phyloP scores from a whole-genome alignment of 2,888 invertebrate genomes.

The Macropis europaea region DNA sequence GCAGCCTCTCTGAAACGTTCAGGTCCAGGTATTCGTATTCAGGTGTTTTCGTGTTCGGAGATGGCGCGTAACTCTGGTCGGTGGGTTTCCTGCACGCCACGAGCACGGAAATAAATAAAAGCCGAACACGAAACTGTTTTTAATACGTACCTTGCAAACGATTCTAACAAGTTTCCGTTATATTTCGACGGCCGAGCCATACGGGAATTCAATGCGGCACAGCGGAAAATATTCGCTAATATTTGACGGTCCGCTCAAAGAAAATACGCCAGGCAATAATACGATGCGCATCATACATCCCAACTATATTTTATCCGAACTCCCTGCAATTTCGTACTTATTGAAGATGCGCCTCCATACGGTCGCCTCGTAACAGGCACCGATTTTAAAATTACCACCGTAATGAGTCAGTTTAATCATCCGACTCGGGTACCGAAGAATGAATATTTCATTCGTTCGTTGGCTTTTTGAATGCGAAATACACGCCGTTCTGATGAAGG shows the following conservation, averaged over 20 bases:
- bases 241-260: slow-evolving; percentile 29
- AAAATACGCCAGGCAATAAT: slow-evolving; percentile 5
- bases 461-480: background rate
- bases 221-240: slow-evolving; percentile 24
- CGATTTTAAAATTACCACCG: slow-evolving; percentile 21
- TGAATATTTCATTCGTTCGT: background rate
- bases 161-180: background rate
- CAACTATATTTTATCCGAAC: slow-evolving; percentile 1
- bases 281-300: slow-evolving; percentile 2
- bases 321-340: slow-evolving; percentile 8
- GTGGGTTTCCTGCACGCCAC: slow-evolving; percentile 2
- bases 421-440: background rate
- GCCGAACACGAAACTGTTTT: slow-evolving; percentile 17
- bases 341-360: slow-evolving; percentile 4
- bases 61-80: background rate
- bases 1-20: slow-evolving; percentile 62
- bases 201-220: slow-evolving; percentile 10
- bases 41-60: slow-evolving; percentile 36
- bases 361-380: background rate
- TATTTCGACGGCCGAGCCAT: background rate
- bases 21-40: slow-evolving; percentile 56
- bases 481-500: background rate
- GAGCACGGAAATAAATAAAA: slow-evolving; percentile 34
- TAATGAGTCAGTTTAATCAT: slow-evolving; percentile 19
- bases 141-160: slow-evolving; percentile 1